These are phyloP conservation scores for Synanthedon andrenaeformis DNA, from an alignment of 2,888 invertebrate species.

Conservation along the genomic window DNA sequence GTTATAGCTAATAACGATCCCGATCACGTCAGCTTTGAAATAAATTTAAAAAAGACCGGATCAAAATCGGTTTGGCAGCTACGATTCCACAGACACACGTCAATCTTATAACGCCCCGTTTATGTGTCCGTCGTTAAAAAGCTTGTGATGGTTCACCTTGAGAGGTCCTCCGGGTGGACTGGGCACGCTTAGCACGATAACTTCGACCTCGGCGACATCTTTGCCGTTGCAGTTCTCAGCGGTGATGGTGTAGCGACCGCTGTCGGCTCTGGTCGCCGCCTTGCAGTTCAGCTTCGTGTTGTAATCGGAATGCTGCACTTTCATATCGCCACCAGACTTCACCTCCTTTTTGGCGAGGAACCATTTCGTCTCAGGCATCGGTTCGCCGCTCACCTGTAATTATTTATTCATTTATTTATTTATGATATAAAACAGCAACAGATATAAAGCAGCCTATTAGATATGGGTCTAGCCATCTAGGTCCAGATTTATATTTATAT, in stretches of 20 bases:
- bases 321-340: constrained; percentile 78
- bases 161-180: constrained; percentile 92
- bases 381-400: constrained; percentile 81
- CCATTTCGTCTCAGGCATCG: constrained; percentile 95
- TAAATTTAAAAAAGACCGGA: no score
- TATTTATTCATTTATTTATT: no score
- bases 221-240: constrained; percentile 96
- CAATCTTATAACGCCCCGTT: no score
- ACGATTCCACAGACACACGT: no score
- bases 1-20: no score
- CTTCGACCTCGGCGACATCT: constrained; percentile 93
- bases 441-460: no score
- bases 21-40: no score
- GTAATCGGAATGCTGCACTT: constrained; percentile 85
- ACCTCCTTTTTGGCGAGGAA: constrained; percentile 83
- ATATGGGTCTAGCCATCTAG: no score
- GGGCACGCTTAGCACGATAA: constrained; percentile 89
- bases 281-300: constrained; percentile 86
- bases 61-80: no score
- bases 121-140: no score
- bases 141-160: constrained; percentile 64
- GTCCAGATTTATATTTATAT: no score
- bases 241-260: constrained; percentile 90
- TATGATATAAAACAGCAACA: no score
- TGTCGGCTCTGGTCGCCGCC: constrained; percentile 85